A percentile compares a stretch with the other conserved stretches of the same genome.
Evolutionary conservation across 2,797 vertebrate species (phyloP).

Genomic region (Alcedo quadribrachys): DNA sequence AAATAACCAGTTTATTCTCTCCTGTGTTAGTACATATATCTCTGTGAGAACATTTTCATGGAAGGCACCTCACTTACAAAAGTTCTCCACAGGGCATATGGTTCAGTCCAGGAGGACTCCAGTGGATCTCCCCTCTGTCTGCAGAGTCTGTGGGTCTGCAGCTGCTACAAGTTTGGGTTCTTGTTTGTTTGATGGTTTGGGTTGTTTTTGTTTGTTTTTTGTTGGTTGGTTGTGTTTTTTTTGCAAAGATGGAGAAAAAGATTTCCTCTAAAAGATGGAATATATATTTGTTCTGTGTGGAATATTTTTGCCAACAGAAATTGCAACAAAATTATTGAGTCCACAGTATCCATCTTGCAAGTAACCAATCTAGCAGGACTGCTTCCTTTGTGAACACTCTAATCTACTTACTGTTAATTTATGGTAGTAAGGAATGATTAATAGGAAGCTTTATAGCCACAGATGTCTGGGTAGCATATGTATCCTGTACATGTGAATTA

Average conservation of each 20-base stretch:
- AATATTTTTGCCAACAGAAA: background rate
- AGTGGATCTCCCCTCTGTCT: background rate
- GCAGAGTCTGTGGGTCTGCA: background rate
- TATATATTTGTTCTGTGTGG: background rate
- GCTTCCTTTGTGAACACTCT: background rate
- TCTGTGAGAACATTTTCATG: background rate
- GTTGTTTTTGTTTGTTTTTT: too few relatives aligned
- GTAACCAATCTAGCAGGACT: background rate
- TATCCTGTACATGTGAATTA: background rate
- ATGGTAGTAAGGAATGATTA: background rate
- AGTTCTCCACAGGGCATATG: background rate
- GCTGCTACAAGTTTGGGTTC: background rate
- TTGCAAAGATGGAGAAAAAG: background rate
- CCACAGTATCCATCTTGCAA: background rate
- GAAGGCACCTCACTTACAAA: background rate
- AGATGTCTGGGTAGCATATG: background rate
- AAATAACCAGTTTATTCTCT: background rate
- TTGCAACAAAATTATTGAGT: background rate
- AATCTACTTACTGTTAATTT: slow-evolving; percentile 3
- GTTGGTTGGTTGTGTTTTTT: background rate
- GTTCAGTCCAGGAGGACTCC: background rate
- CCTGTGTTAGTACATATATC: background rate
- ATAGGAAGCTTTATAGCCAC: background rate
- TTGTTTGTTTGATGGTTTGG: background rate
- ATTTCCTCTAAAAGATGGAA: background rate